A percentile compares a stretch with the other conserved stretches of the same genome.
Evolutionary conservation across 2,797 vertebrate species (phyloP).

Genomic region (Chelon auratus): DNA sequence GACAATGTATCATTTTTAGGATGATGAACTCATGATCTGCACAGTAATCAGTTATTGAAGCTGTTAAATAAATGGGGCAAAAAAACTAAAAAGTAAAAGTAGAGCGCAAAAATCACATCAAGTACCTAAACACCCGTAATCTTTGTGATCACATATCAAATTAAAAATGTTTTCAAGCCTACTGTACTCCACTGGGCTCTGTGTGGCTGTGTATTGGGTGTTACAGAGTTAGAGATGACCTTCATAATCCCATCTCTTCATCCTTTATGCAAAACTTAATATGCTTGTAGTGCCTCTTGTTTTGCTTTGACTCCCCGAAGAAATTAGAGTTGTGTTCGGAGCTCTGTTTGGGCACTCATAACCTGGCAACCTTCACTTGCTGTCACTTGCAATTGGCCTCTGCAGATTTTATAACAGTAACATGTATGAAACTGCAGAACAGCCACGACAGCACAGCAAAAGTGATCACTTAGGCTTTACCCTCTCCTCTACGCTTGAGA

Average conservation of each 20-base stretch:
- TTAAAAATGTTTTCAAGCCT: too few species aligned
- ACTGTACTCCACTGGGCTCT: not conserved
- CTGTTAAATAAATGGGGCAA: not conserved
- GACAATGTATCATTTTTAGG: not conserved
- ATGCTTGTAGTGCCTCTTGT: not conserved
- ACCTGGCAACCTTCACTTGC: conserved; percentile 1
- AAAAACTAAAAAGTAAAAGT: not conserved
- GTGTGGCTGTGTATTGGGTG: too few species aligned
- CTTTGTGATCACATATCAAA: too few species aligned
- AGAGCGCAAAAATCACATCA: not conserved
- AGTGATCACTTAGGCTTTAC: not conserved
- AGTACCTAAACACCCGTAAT: too few species aligned
- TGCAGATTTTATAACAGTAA: not conserved
- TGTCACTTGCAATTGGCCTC: not conserved
- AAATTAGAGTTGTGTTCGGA: not conserved
- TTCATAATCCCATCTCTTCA: not conserved
- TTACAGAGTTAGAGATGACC: not conserved
- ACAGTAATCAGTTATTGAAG: not conserved
- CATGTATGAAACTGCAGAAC: not conserved
- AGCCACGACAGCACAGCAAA: not conserved
- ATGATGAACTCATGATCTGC: not conserved
- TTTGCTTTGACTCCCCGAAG: not conserved
- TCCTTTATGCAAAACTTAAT: not conserved
- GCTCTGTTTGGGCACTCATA: not conserved
- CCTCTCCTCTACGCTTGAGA: not conserved